Conservation (phyloP, 2,113 vertebrate genomes). For the Gallinago paraguaiae region DNA sequence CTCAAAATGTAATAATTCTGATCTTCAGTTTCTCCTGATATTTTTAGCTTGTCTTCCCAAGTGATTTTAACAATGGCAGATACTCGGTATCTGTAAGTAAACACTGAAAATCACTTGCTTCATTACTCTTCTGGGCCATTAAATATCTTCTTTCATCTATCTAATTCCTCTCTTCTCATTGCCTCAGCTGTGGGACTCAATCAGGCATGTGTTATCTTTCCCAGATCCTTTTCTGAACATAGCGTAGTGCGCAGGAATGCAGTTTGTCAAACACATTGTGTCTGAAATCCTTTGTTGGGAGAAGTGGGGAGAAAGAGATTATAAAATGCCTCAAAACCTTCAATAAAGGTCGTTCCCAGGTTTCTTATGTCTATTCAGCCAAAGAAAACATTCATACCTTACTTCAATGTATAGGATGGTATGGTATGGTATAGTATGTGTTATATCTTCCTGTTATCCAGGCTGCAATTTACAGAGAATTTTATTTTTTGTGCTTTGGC, state of each 20-base stretch:
- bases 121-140: slow-evolving; percentile 21
- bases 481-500: background rate
- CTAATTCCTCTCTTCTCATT: slow-evolving; percentile 43
- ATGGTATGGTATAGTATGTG: background rate
- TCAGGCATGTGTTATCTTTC: slow-evolving; percentile 58
- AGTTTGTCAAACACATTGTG: slow-evolving; percentile 60
- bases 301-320: slow-evolving; percentile 57
- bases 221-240: slow-evolving; percentile 43
- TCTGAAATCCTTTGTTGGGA: slow-evolving; percentile 54
- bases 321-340: slow-evolving; percentile 44
- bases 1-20: background rate
- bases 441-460: background rate
- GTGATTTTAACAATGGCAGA: background rate
- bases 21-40: rapidly evolving
- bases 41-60: background rate
- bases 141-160: slow-evolving; percentile 46
- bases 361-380: slow-evolving; percentile 11
- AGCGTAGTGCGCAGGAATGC: slow-evolving; percentile 32
- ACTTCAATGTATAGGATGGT: background rate
- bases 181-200: slow-evolving; percentile 27
- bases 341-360: slow-evolving; percentile 6
- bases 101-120: slow-evolving; percentile 40
- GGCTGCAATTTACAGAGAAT: background rate
- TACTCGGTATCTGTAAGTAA: slow-evolving; percentile 6
- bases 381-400: slow-evolving; percentile 9